A percentile compares a stretch with the other conserved stretches of the same genome.
These are phyloP conservation scores for Phainopepla nitens DNA, from an alignment of 2,113 vertebrate genomes.

Conservation along the genomic window DNA sequence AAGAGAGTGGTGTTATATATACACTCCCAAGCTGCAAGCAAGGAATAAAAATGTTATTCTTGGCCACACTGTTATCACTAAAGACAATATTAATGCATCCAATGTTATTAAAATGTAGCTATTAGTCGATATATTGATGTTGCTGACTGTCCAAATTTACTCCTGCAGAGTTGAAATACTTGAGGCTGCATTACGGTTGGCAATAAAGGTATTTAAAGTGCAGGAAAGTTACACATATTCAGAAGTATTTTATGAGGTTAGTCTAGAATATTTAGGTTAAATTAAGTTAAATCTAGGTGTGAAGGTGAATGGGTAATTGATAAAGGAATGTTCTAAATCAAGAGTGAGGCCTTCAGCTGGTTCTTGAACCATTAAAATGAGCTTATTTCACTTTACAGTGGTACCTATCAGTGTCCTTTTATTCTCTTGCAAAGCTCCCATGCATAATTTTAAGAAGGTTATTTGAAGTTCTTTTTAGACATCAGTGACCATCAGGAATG, in stretches of 20 bases:
- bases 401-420: background rate
- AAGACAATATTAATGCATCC: background rate
- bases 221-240: background rate
- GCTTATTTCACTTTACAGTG: background rate
- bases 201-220: background rate
- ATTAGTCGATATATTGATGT: background rate
- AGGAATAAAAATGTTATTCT: background rate
- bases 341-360: background rate
- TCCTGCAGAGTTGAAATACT: background rate
- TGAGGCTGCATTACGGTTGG: background rate
- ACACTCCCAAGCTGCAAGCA: background rate
- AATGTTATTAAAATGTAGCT: background rate
- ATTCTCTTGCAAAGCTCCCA: background rate
- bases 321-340: background rate
- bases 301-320: background rate
- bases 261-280: background rate
- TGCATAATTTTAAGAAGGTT: background rate
- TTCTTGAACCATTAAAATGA: background rate
- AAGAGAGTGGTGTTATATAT: background rate
- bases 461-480: background rate
- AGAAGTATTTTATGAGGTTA: background rate
- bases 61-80: background rate
- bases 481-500: accelerated
- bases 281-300: background rate
- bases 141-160: background rate